Conservation (phyloP, 2,888 invertebrate species). For the Hyposoter dolosus region DNA sequence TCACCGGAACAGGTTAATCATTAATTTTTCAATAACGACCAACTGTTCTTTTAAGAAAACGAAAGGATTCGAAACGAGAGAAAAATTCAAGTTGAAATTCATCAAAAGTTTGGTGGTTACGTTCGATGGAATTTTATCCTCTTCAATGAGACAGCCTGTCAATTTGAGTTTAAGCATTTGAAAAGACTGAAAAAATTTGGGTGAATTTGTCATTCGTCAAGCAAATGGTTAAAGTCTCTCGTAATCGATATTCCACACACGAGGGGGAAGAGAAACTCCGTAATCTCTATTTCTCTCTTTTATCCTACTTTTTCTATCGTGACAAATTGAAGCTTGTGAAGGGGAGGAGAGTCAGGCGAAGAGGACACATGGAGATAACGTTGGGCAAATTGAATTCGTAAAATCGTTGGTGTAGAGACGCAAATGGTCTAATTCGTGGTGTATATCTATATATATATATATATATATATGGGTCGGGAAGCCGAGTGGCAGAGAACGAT, state of each 20-base stretch:
- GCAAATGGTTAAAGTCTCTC: slow-evolving; percentile 37
- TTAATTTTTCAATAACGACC: too few relatives aligned
- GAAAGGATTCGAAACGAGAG: too few relatives aligned
- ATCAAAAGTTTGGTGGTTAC: neutral
- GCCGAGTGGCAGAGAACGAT: slow-evolving; percentile 41
- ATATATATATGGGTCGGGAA: slow-evolving; percentile 5
- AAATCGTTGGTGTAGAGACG: slow-evolving; percentile 43
- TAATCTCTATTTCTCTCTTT: slow-evolving; percentile 24
- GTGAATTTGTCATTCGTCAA: slow-evolving; percentile 25
- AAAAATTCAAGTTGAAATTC: neutral
- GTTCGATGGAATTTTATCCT: neutral
- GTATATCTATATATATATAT: neutral
- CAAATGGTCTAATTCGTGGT: slow-evolving; percentile 50
- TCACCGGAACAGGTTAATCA: too few relatives aligned
- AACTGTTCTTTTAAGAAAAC: too few relatives aligned
- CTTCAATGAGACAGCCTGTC: neutral
- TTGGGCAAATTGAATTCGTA: slow-evolving; percentile 62
- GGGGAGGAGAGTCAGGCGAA: slow-evolving; percentile 1
- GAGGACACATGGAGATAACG: slow-evolving; percentile 34
- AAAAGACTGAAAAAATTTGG: slow-evolving; percentile 48
- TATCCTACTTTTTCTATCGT: slow-evolving; percentile 17
- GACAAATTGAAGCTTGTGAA: slow-evolving; percentile 46
- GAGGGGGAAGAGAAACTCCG: neutral
- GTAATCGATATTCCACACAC: slow-evolving; percentile 25
- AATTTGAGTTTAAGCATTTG: neutral